Conservation (phyloP, 92 coral and sea anemone genomes). For the Virgularia gustaviana region DNA sequence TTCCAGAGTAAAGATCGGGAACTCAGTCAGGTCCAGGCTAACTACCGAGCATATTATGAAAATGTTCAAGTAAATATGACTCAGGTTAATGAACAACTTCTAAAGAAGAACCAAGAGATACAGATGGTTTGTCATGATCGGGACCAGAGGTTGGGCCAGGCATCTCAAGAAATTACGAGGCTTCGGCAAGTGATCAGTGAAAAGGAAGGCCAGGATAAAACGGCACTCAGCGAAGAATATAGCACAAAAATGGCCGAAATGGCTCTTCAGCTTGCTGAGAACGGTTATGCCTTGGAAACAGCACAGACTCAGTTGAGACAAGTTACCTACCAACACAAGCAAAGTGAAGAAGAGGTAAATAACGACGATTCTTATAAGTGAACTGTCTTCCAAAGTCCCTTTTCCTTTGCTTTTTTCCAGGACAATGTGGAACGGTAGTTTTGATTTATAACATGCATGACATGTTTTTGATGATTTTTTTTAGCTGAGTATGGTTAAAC, state of each 20-base stretch:
- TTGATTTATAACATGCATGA: not conserved
- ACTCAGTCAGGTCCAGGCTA: slow-evolving; percentile 7
- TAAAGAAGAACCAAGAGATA: slow-evolving; percentile 46
- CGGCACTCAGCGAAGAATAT: slow-evolving; percentile 43
- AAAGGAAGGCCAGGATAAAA: slow-evolving; percentile 6
- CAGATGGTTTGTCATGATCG: slow-evolving; percentile 1
- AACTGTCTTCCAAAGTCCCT: too few relatives aligned
- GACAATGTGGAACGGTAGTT: too few relatives aligned
- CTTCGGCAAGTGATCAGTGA: slow-evolving; percentile 54
- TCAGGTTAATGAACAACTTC: slow-evolving; percentile 45
- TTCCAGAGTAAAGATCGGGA: slow-evolving; percentile 26
- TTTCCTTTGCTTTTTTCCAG: too few relatives aligned
- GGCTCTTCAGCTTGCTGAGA: slow-evolving; percentile 68
- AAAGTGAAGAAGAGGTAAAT: slow-evolving; percentile 68
- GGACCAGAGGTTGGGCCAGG: slow-evolving; percentile 11
- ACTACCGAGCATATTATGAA: not conserved
- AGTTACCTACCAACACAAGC: slow-evolving; percentile 51
- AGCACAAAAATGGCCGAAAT: slow-evolving; percentile 57
- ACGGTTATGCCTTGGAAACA: slow-evolving; percentile 63
- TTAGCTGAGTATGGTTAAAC: slow-evolving; percentile 63
- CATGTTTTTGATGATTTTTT: not conserved
- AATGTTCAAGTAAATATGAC: slow-evolving; percentile 41
- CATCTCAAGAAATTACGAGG: slow-evolving; percentile 55
- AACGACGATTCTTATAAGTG: too few relatives aligned
- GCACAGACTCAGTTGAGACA: slow-evolving; percentile 52